Evolutionary conservation across 2,797 vertebrate species (phyloP), one percentile per base, ranked within the genome.

Genomic region (Leptoclinus maculatus): DNA sequence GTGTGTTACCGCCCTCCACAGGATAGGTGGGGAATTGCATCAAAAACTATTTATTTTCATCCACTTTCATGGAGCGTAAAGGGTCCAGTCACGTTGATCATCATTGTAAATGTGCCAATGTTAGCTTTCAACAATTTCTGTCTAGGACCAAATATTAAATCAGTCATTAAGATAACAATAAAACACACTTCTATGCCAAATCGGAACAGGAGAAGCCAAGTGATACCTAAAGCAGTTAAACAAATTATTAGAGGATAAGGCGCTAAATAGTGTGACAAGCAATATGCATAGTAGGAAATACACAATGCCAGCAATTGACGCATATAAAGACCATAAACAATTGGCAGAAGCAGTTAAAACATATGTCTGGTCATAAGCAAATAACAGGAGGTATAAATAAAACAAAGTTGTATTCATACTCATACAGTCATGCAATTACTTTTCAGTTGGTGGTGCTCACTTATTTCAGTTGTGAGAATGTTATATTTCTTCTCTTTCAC

Each of bases 1-100:
- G 7, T 17, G 11, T 27, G 5, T 21, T 17, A 63, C 72, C 49
- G 76, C 83, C 77, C 38, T 4, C 83, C 1, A 49, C 5, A 49
- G 89, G 84, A 56, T 0, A 29, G 4, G 66, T 4, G 5, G 34
- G 16, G 16, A 65, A 80, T 2, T 21, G 17, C 74, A 79, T 0
- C 29, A 47, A 39, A 6, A 38, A 45, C 10, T 9, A 41, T 36
- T 53, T 1, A 7, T 27, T 21, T 25, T n/a, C 3, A 7, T 49
- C 47, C 19, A 39, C 7, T 49, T 49, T 10, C 21, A 38, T 5
- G n/a, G 17, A 54, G 66, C 16, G 43, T 21, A 19, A 5, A 43
- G 14, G 17, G 17, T 19, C 17, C 45, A 9, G 19, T 10, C 2
- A 4, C 36, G 34, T 19, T 47, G 11, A 60, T 66, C 9, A 25